Evolutionary conservation across 2,888 invertebrate genomes (phyloP).

Genomic region (Apotomis capreana): DNA sequence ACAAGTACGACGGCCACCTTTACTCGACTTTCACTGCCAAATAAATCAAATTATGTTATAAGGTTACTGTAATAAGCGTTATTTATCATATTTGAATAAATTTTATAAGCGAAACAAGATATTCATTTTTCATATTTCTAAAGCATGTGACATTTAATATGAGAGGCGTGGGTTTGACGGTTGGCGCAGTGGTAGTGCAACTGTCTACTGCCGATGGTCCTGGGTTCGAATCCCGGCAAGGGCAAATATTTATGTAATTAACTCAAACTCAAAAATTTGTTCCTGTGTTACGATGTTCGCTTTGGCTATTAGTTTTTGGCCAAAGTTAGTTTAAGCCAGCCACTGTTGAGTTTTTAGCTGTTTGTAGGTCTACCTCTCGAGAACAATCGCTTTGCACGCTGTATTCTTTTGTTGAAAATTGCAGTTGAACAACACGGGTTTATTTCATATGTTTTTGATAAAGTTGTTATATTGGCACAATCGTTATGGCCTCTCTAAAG

Average conservation of each 20-base stretch:
- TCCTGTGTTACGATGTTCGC: no score
- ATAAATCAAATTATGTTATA: slow-evolving; percentile 17
- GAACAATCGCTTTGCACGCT: neutral
- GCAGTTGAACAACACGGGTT: neutral
- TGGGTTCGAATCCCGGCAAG: no score
- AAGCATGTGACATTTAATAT: slow-evolving; percentile 9
- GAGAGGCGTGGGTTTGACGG: neutral
- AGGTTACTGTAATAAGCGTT: slow-evolving; percentile 5
- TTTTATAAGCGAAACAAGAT: neutral
- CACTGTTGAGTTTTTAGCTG: slow-evolving; percentile 15
- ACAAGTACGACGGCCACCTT: slow-evolving; percentile 4
- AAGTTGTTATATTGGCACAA: no score
- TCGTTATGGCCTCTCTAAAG: no score
- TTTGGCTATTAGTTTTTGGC: neutral
- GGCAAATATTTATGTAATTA: no score
- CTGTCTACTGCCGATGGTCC: no score
- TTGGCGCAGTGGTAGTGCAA: no score
- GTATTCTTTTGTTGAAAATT: neutral
- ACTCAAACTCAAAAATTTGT: no score
- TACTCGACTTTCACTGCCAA: slow-evolving; percentile 15
- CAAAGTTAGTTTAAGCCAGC: slow-evolving; percentile 26
- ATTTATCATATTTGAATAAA: slow-evolving; percentile 9
- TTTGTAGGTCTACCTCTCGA: neutral
- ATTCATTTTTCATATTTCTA: neutral
- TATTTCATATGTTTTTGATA: no score